Base-by-base conservation (phyloP, 1,140 invertebrate genomes). In the Tetragonula clypearis region DNA sequence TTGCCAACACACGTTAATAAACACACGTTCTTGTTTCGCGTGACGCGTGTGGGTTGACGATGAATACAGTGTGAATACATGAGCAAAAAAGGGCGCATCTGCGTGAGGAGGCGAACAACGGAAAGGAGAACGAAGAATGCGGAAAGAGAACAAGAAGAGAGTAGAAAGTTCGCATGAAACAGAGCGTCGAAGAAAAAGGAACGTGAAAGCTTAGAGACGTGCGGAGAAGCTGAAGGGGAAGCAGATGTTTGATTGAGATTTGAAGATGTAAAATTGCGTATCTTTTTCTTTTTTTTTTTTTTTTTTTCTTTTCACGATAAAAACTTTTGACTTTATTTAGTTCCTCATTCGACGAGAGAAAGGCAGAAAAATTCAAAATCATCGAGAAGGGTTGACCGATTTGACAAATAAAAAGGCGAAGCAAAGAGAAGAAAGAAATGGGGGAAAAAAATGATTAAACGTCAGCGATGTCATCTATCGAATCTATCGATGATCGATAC, bases 391-490 rank as follows among this genome's bases (percentile, higher is more conserved):
- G 35, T 8, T 49, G 0, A 8, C 41, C 41, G 41, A 49, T 49
- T 49, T 49, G 41, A 1, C 41, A 49, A 8, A 11, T 17, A n/a
- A 53, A 65, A 49, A 26, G 11, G 11, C 11, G 9, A 69, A 69
- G 49, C n/a, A 41, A 78, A 19, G 41, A 26, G 30, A n/a, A 23
- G 15, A 21, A 49, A 41, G n/a, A 23, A 23, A 69, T 1, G 9
- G 9, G 2, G 15, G 30, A 30, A 30, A 21, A 65, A 19, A 30
- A 76, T 82, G 60, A 76, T 76, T 76, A 56, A 82, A 65, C 72
- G 72, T 75, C 41, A n/a, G 11, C n/a, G 81, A 82, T 76, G 76
- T 56, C 72, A 56, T 76, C 23, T 76, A 68, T 66, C 53, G n/a
- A 55, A 49, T 35, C 35, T 35, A 35, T 35, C 35, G 8, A 56